A percentile compares a stretch with the other conserved stretches of the same genome.
Conservation (phyloP, 1,140 invertebrate genomes). For the Drosophila malerkotliana region DNA sequence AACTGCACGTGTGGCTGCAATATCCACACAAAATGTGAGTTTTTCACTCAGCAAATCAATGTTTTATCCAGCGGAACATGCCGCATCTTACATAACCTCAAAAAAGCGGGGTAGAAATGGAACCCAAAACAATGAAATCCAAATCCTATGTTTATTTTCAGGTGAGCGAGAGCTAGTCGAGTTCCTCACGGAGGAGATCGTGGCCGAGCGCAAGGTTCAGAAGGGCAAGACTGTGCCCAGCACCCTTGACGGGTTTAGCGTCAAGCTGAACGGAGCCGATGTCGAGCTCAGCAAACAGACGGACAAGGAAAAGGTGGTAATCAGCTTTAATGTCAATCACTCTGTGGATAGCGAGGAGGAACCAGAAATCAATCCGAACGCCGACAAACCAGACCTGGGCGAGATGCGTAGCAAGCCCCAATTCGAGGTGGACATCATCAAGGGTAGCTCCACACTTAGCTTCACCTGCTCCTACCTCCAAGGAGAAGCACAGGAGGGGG, state of each 20-base stretch:
- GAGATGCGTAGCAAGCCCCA: slow-evolving; percentile 94
- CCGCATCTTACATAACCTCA: slow-evolving; percentile 74
- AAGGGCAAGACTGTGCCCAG: slow-evolving; percentile 90
- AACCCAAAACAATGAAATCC: slow-evolving; percentile 17
- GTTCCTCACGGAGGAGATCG: slow-evolving; percentile 94
- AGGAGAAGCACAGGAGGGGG: slow-evolving; percentile 87
- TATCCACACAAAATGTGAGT: slow-evolving; percentile 89
- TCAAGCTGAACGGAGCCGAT: slow-evolving; percentile 90
- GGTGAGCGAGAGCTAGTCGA: slow-evolving; percentile 94
- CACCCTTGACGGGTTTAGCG: slow-evolving; percentile 91
- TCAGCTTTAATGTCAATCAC: slow-evolving; percentile 95
- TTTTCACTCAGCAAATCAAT: neutral
- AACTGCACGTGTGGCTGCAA: slow-evolving; percentile 88
- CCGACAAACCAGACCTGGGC: slow-evolving; percentile 89
- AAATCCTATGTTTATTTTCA: slow-evolving; percentile 68
- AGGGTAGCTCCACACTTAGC: slow-evolving; percentile 90
- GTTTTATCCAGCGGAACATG: neutral
- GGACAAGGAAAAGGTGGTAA: slow-evolving; percentile 90
- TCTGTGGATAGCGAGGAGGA: slow-evolving; percentile 92
- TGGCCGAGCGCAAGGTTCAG: slow-evolving; percentile 92
- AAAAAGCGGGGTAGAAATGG: slow-evolving; percentile 47
- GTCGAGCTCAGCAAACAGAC: slow-evolving; percentile 90
- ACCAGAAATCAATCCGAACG: slow-evolving; percentile 86
- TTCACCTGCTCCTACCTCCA: slow-evolving; percentile 92
- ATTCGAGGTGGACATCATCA: slow-evolving; percentile 92